Conservation (phyloP, 2,113 vertebrate genomes). For the Murina feae region DNA sequence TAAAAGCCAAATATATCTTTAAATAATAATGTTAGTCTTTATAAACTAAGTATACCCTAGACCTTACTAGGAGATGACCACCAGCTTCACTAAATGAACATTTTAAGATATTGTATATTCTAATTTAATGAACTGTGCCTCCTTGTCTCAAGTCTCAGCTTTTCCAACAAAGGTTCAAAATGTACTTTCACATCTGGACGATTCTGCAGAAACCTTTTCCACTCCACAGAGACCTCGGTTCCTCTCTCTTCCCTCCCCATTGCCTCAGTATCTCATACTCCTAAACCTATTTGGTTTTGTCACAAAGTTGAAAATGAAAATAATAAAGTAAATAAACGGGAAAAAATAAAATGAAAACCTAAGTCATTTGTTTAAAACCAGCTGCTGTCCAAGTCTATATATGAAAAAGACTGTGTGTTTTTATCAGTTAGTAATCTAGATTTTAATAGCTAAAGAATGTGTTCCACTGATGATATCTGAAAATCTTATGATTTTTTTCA, state of each 20-base stretch:
- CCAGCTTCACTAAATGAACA: background rate
- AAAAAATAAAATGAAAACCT: background rate
- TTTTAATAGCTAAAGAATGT: conserved; percentile 1
- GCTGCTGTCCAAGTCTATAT: background rate
- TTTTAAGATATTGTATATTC: background rate
- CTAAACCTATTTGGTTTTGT: background rate
- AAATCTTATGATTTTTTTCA: background rate
- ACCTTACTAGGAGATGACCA: background rate
- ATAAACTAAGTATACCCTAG: background rate
- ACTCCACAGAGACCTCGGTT: background rate
- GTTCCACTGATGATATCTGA: background rate
- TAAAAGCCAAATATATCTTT: background rate
- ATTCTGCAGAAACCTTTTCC: background rate
- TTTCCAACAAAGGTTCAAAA: background rate
- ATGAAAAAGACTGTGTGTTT: background rate
- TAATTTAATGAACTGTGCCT: background rate
- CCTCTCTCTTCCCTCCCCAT: background rate
- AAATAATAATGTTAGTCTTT: background rate
- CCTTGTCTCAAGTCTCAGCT: background rate
- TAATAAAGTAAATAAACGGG: background rate
- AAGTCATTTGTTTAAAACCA: background rate
- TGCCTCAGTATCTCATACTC: background rate
- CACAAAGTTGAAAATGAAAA: background rate
- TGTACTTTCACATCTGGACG: background rate
- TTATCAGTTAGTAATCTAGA: background rate